Percentiles rank a stretch among this genome's conserved stretches.
Conservation (phyloP, 2,113 vertebrate species). For the Notarius lentiginosus region DNA sequence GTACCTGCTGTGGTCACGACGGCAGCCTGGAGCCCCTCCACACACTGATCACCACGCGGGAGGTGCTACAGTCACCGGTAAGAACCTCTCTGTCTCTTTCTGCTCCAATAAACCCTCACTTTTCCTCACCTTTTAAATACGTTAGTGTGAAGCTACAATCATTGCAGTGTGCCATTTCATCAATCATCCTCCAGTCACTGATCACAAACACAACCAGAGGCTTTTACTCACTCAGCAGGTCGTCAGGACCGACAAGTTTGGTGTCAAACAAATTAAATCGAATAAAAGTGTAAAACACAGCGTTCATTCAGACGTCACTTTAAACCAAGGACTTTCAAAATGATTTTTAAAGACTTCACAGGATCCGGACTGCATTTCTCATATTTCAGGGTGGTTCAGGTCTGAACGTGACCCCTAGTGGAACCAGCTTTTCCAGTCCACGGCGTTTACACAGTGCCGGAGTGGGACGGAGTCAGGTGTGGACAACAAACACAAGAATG, state of each 20-base stretch:
- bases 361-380: no score
- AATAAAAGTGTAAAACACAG: background rate
- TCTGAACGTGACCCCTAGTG: background rate
- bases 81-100: background rate
- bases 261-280: background rate
- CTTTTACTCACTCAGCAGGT: background rate
- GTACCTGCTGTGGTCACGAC: constrained; percentile 71
- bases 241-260: background rate
- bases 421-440: background rate
- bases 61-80: constrained; percentile 75
- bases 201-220: background rate
- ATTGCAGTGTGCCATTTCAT: background rate
- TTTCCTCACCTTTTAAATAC: background rate
- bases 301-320: no score
- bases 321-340: no score
- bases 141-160: background rate
- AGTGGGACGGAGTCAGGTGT: background rate
- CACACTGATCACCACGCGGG: constrained; percentile 81
- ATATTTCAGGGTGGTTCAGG: background rate
- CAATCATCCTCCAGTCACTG: no score
- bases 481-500: background rate
- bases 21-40: constrained; percentile 59
- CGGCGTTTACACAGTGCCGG: background rate
- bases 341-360: no score
- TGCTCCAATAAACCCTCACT: background rate